These are phyloP conservation scores for Penelope pileata DNA, from an alignment of 2,113 vertebrate genomes.

Conservation along the genomic window DNA sequence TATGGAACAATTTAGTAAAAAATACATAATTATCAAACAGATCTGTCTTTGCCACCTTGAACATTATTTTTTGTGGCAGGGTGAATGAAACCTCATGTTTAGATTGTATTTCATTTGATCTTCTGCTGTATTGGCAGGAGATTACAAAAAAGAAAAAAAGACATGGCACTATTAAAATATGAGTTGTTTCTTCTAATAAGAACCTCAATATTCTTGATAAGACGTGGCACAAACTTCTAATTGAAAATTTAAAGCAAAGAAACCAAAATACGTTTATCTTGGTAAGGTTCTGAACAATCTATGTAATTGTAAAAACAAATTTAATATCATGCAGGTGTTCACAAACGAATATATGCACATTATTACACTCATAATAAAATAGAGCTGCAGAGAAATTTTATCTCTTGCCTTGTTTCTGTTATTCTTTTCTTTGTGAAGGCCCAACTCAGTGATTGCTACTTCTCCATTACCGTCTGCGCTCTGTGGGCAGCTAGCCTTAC, in stretches of 20 bases:
- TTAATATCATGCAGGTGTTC: slow-evolving; percentile 56
- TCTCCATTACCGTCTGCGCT: not conserved
- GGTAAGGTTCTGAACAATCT: not conserved
- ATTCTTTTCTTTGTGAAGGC: not conserved
- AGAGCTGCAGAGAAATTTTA: slow-evolving; percentile 30
- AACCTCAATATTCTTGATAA: slow-evolving; percentile 32
- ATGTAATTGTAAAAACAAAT: slow-evolving; percentile 44
- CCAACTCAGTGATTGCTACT: not conserved
- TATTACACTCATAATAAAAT: slow-evolving; percentile 18
- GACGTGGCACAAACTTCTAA: slow-evolving; percentile 29
- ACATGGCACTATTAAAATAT: slow-evolving; percentile 42
- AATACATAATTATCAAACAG: slow-evolving; percentile 48
- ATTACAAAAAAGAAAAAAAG: slow-evolving; percentile 4
- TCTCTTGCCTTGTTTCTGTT: not conserved
- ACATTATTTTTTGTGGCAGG: slow-evolving; percentile 51
- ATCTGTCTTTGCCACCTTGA: slow-evolving; percentile 67
- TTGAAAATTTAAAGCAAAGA: slow-evolving; percentile 23
- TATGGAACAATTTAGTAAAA: slow-evolving; percentile 57
- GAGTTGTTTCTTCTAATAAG: slow-evolving; percentile 36
- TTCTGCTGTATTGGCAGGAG: slow-evolving; percentile 8
- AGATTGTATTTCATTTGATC: slow-evolving; percentile 48
- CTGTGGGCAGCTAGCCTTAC: not conserved
- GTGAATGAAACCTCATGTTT: slow-evolving; percentile 57
- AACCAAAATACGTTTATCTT: slow-evolving; percentile 28
- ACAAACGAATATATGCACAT: not conserved